Percentiles rank a stretch among this genome's conserved stretches.
These are phyloP conservation scores for Drosophila pseudoobscura DNA, from an alignment of 1,140 invertebrate species.

Conservation along the genomic window DNA sequence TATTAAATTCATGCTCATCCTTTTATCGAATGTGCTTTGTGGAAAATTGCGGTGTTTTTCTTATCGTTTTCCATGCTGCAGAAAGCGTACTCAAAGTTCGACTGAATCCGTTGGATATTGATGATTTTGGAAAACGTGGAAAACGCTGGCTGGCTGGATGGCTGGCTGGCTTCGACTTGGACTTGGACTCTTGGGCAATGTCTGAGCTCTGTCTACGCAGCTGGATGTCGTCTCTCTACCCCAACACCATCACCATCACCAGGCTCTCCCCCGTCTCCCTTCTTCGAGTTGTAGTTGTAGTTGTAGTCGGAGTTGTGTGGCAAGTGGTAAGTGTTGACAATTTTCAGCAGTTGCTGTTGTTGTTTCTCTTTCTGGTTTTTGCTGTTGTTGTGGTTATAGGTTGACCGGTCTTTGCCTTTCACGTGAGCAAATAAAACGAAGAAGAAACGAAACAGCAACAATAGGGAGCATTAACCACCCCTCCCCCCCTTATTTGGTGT, in stretches of 20 bases:
- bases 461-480: no score
- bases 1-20: no score
- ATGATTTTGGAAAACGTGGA: conserved; percentile 53
- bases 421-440: conserved; percentile 46
- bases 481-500: no score
- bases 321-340: conserved; percentile 73
- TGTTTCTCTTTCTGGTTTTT: neutral
- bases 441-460: conserved; percentile 14
- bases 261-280: neutral
- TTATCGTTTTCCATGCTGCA: neutral
- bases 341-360: conserved; percentile 41
- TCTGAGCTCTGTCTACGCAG: conserved; percentile 73
- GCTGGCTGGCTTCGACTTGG: conserved; percentile 7
- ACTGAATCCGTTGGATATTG: conserved; percentile 11
- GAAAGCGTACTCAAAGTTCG: conserved; percentile 38
- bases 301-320: conserved; percentile 46
- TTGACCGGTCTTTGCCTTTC: conserved; percentile 76
- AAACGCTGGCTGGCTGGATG: conserved; percentile 13
- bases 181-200: conserved; percentile 28
- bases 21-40: no score
- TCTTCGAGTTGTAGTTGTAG: conserved; percentile 39
- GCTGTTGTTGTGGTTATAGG: conserved; percentile 3
- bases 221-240: conserved; percentile 54
- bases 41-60: no score
- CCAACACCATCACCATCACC: no score